phyloP scores from a whole-genome alignment of 2,888 invertebrate genomes.

The Phengaris arion region DNA sequence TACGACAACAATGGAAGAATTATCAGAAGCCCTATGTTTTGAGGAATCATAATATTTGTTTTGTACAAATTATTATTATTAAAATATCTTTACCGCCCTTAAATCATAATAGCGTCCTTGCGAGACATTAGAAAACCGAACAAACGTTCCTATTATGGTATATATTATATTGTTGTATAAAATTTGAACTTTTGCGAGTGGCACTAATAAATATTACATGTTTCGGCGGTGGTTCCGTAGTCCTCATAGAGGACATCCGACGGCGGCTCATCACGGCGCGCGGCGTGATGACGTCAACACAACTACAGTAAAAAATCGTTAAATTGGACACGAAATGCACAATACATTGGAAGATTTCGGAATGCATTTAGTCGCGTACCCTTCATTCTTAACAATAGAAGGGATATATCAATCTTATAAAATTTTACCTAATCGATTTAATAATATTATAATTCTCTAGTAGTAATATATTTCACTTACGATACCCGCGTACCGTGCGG shows the following conservation, averaged over 20 bases:
- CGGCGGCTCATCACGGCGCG: slow-evolving; percentile 28
- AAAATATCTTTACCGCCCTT: not conserved
- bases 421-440: slow-evolving; percentile 55
- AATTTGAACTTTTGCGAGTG: slow-evolving; percentile 31
- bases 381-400: slow-evolving; percentile 38
- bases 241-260: slow-evolving; percentile 33
- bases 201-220: slow-evolving; percentile 28
- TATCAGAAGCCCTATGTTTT: slow-evolving; percentile 62
- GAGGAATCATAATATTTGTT: slow-evolving; percentile 28
- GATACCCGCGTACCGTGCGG: slow-evolving; percentile 37
- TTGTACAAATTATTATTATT: slow-evolving; percentile 30
- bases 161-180: slow-evolving; percentile 13
- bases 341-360: slow-evolving; percentile 65
- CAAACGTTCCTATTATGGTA: slow-evolving; percentile 3
- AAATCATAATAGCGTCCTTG: slow-evolving; percentile 11
- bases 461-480: slow-evolving; percentile 45
- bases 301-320: slow-evolving; percentile 34
- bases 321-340: slow-evolving; percentile 58
- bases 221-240: slow-evolving; percentile 22
- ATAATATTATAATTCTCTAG: slow-evolving; percentile 56
- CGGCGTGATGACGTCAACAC: slow-evolving; percentile 29
- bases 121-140: slow-evolving; percentile 19
- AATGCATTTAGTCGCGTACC: slow-evolving; percentile 65
- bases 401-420: slow-evolving; percentile 64
- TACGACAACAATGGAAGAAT: slow-evolving; percentile 71